Evolutionary conservation across 2,797 vertebrate genomes (phyloP).

Genomic region (Oophaga sylvatica): DNA sequence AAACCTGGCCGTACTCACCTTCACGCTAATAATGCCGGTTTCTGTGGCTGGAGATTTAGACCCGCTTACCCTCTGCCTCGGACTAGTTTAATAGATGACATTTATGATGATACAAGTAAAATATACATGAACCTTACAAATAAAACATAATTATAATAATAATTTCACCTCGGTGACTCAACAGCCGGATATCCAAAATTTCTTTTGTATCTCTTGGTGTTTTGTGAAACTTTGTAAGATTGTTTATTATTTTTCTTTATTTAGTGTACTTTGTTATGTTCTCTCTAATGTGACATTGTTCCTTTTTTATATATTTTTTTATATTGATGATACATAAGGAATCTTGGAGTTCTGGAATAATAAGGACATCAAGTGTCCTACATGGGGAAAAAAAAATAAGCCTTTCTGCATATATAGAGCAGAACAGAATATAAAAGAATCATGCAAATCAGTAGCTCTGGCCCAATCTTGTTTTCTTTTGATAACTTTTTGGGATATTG

Average conservation of each 20-base stretch:
- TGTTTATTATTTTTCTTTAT: not conserved
- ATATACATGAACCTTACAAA: slow-evolving; percentile 33
- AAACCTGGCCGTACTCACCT: slow-evolving; percentile 8
- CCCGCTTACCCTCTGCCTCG: not conserved
- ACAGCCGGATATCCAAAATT: slow-evolving; percentile 28
- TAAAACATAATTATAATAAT: slow-evolving; percentile 49
- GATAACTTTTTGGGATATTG: slow-evolving; percentile 59
- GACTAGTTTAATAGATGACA: slow-evolving; percentile 13
- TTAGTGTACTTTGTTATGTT: slow-evolving; percentile 48
- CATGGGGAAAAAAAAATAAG: slow-evolving; percentile 45
- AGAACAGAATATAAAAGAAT: slow-evolving; percentile 65
- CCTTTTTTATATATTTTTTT: slow-evolving; percentile 18
- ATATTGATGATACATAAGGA: slow-evolving; percentile 61
- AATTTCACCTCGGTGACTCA: slow-evolving; percentile 29
- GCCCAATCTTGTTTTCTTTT: slow-evolving; percentile 56
- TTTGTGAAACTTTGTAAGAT: slow-evolving; percentile 12
- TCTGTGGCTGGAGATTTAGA: not conserved
- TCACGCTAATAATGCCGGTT: not conserved
- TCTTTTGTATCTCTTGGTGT: slow-evolving; percentile 55
- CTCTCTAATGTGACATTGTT: slow-evolving; percentile 58
- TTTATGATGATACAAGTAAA: slow-evolving; percentile 9
- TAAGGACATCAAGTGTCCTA: slow-evolving; percentile 65
- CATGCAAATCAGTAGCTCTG: slow-evolving; percentile 64
- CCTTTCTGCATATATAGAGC: slow-evolving; percentile 64
- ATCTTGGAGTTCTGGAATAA: slow-evolving; percentile 63